phyloP scores from a whole-genome alignment of 1,140 invertebrate species.

The Hirudo medicinalis region DNA sequence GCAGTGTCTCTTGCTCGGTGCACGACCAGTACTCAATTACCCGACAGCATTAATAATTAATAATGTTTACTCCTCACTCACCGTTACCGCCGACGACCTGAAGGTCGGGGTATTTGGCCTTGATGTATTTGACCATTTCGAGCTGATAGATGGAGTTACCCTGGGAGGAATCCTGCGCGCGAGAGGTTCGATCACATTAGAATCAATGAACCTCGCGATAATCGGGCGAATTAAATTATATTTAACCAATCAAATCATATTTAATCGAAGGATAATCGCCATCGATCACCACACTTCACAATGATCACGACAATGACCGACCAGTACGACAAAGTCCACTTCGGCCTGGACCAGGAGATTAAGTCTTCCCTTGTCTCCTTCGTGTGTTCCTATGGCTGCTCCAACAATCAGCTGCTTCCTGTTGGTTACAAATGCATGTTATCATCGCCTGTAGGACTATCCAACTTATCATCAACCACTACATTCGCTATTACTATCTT shows the following conservation, averaged over 20 bases:
- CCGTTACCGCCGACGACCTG: conserved; percentile 89
- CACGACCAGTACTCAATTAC: neutral
- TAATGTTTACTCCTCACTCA: neutral
- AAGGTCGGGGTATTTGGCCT: conserved; percentile 69
- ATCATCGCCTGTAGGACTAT: neutral
- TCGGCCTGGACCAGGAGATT: conserved; percentile 67
- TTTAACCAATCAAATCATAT: too few relatives aligned
- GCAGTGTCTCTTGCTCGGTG: neutral
- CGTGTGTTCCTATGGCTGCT: conserved; percentile 73
- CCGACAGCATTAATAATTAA: too few relatives aligned
- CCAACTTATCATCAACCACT: neutral
- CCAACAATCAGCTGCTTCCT: conserved; percentile 85
- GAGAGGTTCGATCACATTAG: neutral
- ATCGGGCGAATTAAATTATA: too few relatives aligned
- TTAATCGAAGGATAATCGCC: too few relatives aligned
- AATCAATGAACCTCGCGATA: neutral
- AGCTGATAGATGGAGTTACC: conserved; percentile 93
- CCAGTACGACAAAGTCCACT: conserved; percentile 86
- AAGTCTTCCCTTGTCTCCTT: conserved; percentile 65
- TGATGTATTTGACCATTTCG: conserved; percentile 85
- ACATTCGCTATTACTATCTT: neutral
- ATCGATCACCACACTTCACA: conserved; percentile 26
- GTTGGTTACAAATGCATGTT: too few relatives aligned
- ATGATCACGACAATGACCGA: neutral
- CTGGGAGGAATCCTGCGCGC: conserved; percentile 72